Percentiles rank a stretch among this genome's conserved stretches.
phyloP scores from a whole-genome alignment of 2,113 vertebrate genomes.

The Thermophis baileyi region DNA sequence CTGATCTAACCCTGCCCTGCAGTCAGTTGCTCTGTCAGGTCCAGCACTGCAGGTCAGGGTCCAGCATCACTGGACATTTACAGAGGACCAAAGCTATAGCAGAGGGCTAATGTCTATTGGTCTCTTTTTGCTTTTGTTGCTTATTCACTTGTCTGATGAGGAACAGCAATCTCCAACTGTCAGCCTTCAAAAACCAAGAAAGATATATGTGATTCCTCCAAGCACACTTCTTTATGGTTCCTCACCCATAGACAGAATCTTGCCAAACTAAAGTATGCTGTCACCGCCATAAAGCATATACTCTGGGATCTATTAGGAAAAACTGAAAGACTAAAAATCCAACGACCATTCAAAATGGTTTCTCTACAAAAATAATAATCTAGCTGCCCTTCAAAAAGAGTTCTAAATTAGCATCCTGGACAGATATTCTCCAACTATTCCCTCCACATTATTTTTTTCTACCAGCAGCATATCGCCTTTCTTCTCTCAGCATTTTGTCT shows the following conservation, averaged over 20 bases:
- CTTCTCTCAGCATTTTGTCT: neutral
- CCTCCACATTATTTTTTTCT: neutral
- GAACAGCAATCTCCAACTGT: neutral
- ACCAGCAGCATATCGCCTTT: neutral
- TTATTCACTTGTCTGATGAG: neutral
- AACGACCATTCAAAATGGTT: neutral
- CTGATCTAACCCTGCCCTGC: neutral
- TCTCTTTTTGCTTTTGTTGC: neutral
- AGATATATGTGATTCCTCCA: neutral
- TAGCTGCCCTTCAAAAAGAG: neutral
- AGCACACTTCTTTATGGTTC: neutral
- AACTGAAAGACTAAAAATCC: neutral
- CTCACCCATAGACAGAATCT: neutral
- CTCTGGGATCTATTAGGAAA: neutral
- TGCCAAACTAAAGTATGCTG: neutral
- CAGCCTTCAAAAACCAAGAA: neutral
- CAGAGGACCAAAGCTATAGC: neutral
- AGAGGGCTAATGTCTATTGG: neutral
- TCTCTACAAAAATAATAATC: neutral
- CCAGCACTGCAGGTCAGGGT: neutral
- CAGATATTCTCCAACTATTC: neutral
- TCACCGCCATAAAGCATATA: neutral
- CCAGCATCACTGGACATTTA: neutral
- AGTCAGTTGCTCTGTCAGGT: neutral
- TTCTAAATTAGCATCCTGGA: neutral